phyloP scores from a whole-genome alignment of 2,888 invertebrate genomes.

The Fabriciana adippe region DNA sequence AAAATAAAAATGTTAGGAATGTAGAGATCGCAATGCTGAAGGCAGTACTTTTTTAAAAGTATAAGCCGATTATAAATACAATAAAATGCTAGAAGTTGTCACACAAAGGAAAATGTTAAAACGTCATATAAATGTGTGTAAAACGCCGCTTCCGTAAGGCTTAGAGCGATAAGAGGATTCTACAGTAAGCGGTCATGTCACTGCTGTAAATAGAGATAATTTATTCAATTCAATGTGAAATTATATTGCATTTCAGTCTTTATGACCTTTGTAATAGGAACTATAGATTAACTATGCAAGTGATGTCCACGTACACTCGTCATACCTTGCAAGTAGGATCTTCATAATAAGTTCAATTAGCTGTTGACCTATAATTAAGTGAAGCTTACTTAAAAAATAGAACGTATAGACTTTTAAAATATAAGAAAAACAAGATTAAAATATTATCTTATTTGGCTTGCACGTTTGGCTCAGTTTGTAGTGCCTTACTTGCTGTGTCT shows the following conservation, averaged over 20 bases:
- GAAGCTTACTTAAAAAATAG: background rate
- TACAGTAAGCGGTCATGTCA: constrained; percentile 33
- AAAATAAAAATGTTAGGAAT: background rate
- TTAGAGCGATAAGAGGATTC: constrained; percentile 33
- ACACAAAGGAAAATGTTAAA: constrained; percentile 17
- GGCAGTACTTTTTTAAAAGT: background rate
- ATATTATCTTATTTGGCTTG: too few relatives aligned
- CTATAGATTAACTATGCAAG: constrained; percentile 6
- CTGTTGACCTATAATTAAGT: constrained; percentile 7
- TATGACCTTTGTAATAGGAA: constrained; percentile 17
- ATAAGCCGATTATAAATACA: constrained; percentile 10
- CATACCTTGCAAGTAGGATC: background rate
- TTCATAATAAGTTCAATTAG: constrained; percentile 21
- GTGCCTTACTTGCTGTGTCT: too few relatives aligned
- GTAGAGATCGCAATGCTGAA: background rate
- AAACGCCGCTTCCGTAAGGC: constrained; percentile 24
- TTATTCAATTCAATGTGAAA: constrained; percentile 20
- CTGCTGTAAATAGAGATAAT: constrained; percentile 28
- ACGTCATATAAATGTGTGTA: constrained; percentile 23
- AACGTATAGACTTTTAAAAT: background rate
- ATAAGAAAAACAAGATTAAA: background rate
- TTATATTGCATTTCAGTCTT: constrained; percentile 8
- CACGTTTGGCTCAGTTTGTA: too few relatives aligned
- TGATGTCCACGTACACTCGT: background rate
- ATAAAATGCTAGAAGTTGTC: constrained; percentile 7